Conservation (phyloP, 92 coral and sea anemone species). For the Chrysogorgia sp. region DNA sequence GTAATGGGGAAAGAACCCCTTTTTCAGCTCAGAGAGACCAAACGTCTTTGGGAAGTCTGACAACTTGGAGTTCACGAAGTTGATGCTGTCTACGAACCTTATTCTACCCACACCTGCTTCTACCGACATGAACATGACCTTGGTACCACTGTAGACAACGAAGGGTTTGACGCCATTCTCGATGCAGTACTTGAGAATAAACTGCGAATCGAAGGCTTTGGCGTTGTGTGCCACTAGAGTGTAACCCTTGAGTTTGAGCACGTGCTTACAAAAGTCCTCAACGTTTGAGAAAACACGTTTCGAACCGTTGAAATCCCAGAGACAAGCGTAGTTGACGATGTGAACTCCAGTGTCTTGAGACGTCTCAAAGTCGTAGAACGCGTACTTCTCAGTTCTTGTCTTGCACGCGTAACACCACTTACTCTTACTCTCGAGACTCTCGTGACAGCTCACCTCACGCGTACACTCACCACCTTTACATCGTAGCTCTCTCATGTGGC, state of each 20-base stretch:
- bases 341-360: background rate
- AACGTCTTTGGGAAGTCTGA: constrained; percentile 19
- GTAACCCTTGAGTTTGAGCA: background rate
- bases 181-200: background rate
- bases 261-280: constrained; percentile 6
- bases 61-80: background rate
- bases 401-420: constrained; percentile 25
- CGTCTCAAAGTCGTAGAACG: background rate
- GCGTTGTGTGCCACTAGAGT: constrained; percentile 25
- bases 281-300: background rate
- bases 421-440: background rate
- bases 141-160: constrained; percentile 8
- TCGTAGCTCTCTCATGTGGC: background rate
- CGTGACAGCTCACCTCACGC: background rate
- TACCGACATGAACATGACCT: constrained; percentile 6
- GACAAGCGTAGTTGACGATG: background rate
- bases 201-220: constrained; percentile 28
- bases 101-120: background rate
- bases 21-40: constrained; percentile 10
- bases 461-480: constrained; percentile 1
- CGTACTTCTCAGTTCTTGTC: constrained; percentile 9
- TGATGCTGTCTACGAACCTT: constrained; percentile 9
- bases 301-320: constrained; percentile 5
- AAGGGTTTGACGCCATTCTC: background rate
- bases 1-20: constrained; percentile 3